Percentiles rank a stretch among this genome's conserved stretches.
Evolutionary conservation across 1,140 invertebrate species (phyloP).

Genomic region (Lepidurus apus): DNA sequence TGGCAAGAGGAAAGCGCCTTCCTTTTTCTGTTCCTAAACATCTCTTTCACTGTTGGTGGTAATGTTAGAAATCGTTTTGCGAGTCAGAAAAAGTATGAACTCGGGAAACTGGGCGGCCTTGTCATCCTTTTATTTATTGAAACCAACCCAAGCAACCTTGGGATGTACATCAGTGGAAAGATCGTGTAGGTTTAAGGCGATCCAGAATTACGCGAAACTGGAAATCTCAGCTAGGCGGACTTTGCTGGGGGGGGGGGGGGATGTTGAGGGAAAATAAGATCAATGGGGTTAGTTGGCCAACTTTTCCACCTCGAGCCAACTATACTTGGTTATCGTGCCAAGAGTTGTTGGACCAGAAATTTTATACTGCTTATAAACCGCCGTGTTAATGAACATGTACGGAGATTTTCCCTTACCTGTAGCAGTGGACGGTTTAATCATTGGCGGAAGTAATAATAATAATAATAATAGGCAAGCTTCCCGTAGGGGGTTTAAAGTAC

Average conservation of each 20-base stretch:
- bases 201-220: no score
- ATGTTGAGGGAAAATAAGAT: not conserved
- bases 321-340: not conserved
- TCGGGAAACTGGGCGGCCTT: not conserved
- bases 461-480: no score
- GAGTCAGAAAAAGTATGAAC: not conserved
- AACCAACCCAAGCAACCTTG: not conserved
- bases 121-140: not conserved
- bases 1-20: not conserved
- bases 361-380: not conserved
- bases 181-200: no score
- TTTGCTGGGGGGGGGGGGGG: not conserved
- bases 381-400: not conserved
- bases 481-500: no score
- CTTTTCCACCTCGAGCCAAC: not conserved
- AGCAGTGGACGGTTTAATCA: no score
- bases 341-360: not conserved
- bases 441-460: no score
- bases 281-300: slow-evolving; percentile 12
- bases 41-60: not conserved
- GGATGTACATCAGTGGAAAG: not conserved
- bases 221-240: no score
- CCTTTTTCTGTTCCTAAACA: no score
- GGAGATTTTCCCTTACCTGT: no score
- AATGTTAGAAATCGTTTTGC: not conserved